These are phyloP conservation scores for Chiridota heheva DNA, from an alignment of 35 echinoderm and acorn worm genomes.

Conservation along the genomic window DNA sequence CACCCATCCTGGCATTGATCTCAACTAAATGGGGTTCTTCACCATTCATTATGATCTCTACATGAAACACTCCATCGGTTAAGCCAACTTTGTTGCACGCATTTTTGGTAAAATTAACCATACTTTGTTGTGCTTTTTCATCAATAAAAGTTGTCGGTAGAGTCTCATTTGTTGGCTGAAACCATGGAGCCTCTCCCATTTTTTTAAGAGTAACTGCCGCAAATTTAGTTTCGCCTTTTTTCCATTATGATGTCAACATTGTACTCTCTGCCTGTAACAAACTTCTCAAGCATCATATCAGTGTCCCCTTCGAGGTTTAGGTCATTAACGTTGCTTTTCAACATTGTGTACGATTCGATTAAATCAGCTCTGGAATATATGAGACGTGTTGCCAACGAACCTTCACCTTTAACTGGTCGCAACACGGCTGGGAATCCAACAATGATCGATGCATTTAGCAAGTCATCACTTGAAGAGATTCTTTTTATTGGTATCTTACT, in stretches of 20 bases:
- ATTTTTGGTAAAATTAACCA: not conserved
- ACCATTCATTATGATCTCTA: not conserved
- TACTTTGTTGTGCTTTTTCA: not conserved
- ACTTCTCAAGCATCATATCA: constrained; percentile 9
- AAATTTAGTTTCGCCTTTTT: constrained; percentile 1
- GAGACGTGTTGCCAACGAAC: not conserved
- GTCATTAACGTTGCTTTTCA: no score
- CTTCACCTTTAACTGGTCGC: not conserved
- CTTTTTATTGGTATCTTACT: no score
- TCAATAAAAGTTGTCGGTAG: not conserved
- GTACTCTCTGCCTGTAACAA: not conserved
- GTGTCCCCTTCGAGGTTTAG: not conserved
- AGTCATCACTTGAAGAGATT: no score
- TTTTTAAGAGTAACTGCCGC: not conserved
- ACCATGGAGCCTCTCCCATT: not conserved
- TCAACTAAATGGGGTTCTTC: not conserved
- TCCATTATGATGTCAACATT: constrained; percentile 1
- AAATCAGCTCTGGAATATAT: not conserved
- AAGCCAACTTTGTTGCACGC: not conserved
- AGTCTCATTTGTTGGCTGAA: not conserved
- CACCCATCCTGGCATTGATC: constrained; percentile 3
- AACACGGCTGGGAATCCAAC: not conserved
- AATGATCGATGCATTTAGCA: not conserved
- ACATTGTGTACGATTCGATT: not conserved
- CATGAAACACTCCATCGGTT: constrained; percentile 10